These are phyloP conservation scores for Pseudomyrmex flavicornis DNA, from an alignment of 1,140 invertebrate species.

Conservation along the genomic window DNA sequence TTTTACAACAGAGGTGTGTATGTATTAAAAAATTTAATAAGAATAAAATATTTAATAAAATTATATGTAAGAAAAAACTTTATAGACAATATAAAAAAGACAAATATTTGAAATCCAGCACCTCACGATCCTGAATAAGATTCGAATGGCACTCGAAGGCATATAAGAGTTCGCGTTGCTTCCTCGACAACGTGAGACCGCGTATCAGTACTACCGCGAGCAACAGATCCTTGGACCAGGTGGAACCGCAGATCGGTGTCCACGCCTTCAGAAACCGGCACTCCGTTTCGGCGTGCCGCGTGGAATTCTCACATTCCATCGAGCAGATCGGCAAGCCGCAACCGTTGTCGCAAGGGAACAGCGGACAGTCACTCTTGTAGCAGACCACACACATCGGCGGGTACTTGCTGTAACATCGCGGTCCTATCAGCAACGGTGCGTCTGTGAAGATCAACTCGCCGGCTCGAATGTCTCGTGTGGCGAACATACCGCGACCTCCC, in stretches of 20 bases:
- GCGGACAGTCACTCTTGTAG: conserved; percentile 82
- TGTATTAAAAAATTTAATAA: background rate
- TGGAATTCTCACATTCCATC: conserved; percentile 85
- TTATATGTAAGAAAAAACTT: background rate
- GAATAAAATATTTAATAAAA: background rate
- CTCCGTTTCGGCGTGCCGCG: conserved; percentile 85
- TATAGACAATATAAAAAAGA: background rate
- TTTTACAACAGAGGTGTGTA: background rate
- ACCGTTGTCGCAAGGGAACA: conserved; percentile 85
- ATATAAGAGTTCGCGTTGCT: conserved; percentile 85
- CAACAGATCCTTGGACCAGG: conserved; percentile 84
- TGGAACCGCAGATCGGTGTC: conserved; percentile 83
- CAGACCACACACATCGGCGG: conserved; percentile 86
- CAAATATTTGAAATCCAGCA: conserved; percentile 16
- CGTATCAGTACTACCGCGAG: conserved; percentile 87
- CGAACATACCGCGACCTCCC: conserved; percentile 89
- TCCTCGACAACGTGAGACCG: conserved; percentile 85
- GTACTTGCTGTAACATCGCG: conserved; percentile 83
- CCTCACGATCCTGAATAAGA: conserved; percentile 86
- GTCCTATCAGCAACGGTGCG: conserved; percentile 88
- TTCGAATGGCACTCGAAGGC: conserved; percentile 86
- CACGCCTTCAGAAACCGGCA: conserved; percentile 86
- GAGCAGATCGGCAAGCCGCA: conserved; percentile 88
- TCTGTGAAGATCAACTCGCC: conserved; percentile 90
- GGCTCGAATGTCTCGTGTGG: conserved; percentile 86